A percentile compares a stretch with the other conserved stretches of the same genome.
phyloP scores from a whole-genome alignment of 2,888 invertebrate species.

The Oasisia sp. region DNA sequence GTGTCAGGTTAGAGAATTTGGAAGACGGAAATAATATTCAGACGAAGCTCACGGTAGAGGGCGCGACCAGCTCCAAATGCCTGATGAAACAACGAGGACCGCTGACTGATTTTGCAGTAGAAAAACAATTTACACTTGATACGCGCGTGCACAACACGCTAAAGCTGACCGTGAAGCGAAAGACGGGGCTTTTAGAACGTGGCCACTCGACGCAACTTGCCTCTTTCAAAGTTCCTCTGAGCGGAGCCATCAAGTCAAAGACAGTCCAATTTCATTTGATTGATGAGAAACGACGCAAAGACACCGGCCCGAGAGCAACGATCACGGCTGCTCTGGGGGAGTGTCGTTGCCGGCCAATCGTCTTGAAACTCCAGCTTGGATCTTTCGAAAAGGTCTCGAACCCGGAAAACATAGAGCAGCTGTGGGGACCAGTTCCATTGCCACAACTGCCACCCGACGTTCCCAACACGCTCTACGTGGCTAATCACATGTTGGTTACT shows the following conservation, averaged over 20 bases:
- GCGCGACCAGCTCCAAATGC: not conserved
- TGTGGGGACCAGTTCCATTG: constrained; percentile 62
- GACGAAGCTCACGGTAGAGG: not conserved
- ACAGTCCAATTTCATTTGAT: not conserved
- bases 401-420: constrained; percentile 54
- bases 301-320: not conserved
- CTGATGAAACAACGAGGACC: not conserved
- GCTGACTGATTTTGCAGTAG: not conserved
- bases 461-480: constrained; percentile 56
- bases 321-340: not conserved
- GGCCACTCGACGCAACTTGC: not conserved
- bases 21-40: not conserved
- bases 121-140: not conserved
- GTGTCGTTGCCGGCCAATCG: constrained; percentile 41
- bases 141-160: not conserved
- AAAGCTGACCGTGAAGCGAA: not conserved
- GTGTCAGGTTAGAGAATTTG: not conserved
- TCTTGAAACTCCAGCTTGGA: constrained; percentile 53
- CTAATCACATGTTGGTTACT: constrained; percentile 54
- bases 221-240: not conserved
- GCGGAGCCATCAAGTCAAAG: not conserved
- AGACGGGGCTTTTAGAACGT: not conserved
- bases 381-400: constrained; percentile 60
- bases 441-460: constrained; percentile 53
- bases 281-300: not conserved